These are phyloP conservation scores for Amphibalanus amphitrite DNA, from an alignment of 1,140 invertebrate species.

Conservation along the genomic window DNA sequence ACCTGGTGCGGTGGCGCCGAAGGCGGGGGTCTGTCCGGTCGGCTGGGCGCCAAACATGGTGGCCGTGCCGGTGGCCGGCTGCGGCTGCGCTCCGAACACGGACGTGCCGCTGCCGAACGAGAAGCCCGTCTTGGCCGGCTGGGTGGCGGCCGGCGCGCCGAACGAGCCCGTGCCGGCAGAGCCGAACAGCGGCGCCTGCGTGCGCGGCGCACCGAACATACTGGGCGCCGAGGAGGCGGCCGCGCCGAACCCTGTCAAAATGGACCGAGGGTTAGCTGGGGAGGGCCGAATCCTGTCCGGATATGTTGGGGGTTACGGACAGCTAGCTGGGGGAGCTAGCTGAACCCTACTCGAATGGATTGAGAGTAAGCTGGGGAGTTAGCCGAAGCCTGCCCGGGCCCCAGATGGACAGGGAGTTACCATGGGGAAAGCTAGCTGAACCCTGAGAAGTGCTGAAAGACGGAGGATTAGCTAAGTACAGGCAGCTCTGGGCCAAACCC, in stretches of 20 bases:
- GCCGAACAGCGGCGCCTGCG: slow-evolving; percentile 38
- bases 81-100: slow-evolving; percentile 16
- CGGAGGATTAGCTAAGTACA: no score
- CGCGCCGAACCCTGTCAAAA: slow-evolving; percentile 36
- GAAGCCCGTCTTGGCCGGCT: slow-evolving; percentile 17
- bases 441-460: no score
- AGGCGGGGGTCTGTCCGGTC: slow-evolving; percentile 13
- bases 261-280: no score
- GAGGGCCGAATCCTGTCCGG: no score
- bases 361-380: no score
- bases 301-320: no score
- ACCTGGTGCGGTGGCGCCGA: slow-evolving; percentile 16
- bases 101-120: slow-evolving; percentile 13
- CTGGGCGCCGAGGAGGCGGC: slow-evolving; percentile 27
- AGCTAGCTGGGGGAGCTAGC: no score
- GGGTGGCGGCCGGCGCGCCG: slow-evolving; percentile 20
- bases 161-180: slow-evolving; percentile 31
- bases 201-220: slow-evolving; percentile 33
- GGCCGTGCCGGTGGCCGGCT: slow-evolving; percentile 13
- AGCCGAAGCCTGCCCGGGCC: no score
- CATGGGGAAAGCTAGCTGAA: no score
- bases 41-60: slow-evolving; percentile 19
- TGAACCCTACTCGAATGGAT: no score
- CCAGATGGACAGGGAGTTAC: no score
- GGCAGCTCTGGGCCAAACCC: no score